Conservation (phyloP, 2,888 invertebrate species). For the Himalopsyche anomala region DNA sequence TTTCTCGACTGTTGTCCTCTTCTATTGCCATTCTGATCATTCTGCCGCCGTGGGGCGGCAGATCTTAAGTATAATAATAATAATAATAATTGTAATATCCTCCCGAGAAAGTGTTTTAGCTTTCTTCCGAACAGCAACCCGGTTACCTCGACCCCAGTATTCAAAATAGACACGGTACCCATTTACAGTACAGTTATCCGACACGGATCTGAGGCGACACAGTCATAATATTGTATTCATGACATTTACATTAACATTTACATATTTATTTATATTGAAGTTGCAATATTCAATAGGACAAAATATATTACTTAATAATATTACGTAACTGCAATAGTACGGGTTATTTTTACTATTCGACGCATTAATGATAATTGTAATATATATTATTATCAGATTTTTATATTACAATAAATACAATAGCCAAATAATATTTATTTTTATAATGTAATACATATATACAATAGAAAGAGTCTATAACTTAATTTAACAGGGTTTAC, state of each 20-base stretch:
- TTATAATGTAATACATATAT: slow-evolving; percentile 66
- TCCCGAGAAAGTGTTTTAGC: slow-evolving; percentile 42
- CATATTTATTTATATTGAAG: slow-evolving; percentile 64
- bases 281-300: slow-evolving; percentile 63
- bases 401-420: slow-evolving; percentile 63
- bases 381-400: slow-evolving; percentile 57
- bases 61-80: not conserved
- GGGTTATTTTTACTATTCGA: slow-evolving; percentile 56
- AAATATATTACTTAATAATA: slow-evolving; percentile 59
- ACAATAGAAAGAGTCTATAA: slow-evolving; percentile 66
- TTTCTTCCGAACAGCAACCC: slow-evolving; percentile 43
- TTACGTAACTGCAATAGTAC: slow-evolving; percentile 60
- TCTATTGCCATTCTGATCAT: slow-evolving; percentile 47
- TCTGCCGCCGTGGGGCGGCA: not conserved
- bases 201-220: slow-evolving; percentile 61
- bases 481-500: slow-evolving; percentile 64
- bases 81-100: slow-evolving; percentile 26
- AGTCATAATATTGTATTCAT: slow-evolving; percentile 64
- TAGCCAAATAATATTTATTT: slow-evolving; percentile 66
- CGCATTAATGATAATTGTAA: slow-evolving; percentile 36
- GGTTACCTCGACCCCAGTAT: slow-evolving; percentile 62
- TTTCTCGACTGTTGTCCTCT: slow-evolving; percentile 67
- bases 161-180: slow-evolving; percentile 64
- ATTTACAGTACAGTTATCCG: slow-evolving; percentile 63
- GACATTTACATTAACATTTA: slow-evolving; percentile 62